phyloP scores from a whole-genome alignment of 2,113 vertebrate species.

The Laterallus jamaicensis region DNA sequence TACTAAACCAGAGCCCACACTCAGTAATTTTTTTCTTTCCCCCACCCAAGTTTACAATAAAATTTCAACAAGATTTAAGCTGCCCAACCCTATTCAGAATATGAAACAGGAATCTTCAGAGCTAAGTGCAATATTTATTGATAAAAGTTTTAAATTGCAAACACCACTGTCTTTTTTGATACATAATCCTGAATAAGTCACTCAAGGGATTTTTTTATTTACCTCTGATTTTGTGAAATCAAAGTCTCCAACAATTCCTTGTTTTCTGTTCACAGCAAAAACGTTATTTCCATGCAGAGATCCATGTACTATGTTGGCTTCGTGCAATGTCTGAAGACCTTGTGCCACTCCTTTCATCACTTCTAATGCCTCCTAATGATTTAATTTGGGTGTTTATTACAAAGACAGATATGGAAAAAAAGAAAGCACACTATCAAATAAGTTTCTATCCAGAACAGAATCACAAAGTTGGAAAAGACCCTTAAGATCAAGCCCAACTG shows the following conservation, averaged over 20 bases:
- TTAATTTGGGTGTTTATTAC: not conserved
- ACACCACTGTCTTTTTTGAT: not conserved
- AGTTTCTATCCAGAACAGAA: not conserved
- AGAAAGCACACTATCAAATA: not conserved
- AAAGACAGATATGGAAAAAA: not conserved
- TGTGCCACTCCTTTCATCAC: constrained; percentile 83
- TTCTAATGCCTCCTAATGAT: constrained; percentile 75
- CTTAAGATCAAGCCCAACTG: too few species aligned
- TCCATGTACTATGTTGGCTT: constrained; percentile 75
- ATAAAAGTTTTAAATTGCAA: not conserved
- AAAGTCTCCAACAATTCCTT: constrained; percentile 83
- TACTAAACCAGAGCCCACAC: not conserved
- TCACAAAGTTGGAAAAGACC: too few species aligned
- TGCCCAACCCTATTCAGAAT: not conserved
- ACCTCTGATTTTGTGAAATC: constrained; percentile 82
- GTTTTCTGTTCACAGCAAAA: constrained; percentile 81
- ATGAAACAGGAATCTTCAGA: not conserved
- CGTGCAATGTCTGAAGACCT: constrained; percentile 77
- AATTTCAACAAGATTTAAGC: not conserved
- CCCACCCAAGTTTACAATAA: not conserved
- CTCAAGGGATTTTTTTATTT: constrained; percentile 3
- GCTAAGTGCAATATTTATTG: not conserved
- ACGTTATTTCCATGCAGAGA: constrained; percentile 82
- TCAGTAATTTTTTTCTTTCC: not conserved
- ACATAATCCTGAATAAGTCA: not conserved